These are phyloP conservation scores for Glaucidium brasilianum DNA, from an alignment of 2,113 vertebrate species.

Conservation along the genomic window DNA sequence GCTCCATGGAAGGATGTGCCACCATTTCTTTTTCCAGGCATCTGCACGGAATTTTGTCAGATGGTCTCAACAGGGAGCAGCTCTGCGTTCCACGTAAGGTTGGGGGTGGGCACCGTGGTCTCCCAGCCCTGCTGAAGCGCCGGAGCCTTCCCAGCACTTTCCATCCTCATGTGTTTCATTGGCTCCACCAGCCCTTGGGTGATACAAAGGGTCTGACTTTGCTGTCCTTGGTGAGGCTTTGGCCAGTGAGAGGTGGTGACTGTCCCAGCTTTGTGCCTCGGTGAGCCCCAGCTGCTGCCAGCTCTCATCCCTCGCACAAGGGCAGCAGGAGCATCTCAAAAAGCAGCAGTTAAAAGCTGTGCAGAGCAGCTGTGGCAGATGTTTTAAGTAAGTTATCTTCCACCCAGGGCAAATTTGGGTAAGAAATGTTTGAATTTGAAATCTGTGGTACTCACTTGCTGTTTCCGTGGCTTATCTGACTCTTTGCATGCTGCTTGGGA, in stretches of 20 bases:
- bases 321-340: not conserved
- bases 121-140: not conserved
- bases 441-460: not conserved
- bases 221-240: not conserved
- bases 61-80: not conserved
- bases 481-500: not conserved
- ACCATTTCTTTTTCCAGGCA: not conserved
- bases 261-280: no score
- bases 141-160: not conserved
- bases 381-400: not conserved
- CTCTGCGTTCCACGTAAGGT: rapidly evolving
- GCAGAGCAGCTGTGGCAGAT: not conserved
- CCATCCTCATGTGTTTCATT: rapidly evolving
- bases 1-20: not conserved
- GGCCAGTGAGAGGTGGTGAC: not conserved
- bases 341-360: not conserved
- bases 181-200: not conserved
- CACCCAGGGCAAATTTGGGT: not conserved
- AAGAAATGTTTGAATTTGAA: not conserved
- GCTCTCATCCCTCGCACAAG: not conserved
- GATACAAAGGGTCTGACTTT: not conserved
- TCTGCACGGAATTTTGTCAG: not conserved
- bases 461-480: rapidly evolving
- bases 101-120: not conserved
- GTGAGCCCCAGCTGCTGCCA: not conserved